Conservation (phyloP, 2,113 vertebrate genomes). For the Gymnocephalus cernua region DNA sequence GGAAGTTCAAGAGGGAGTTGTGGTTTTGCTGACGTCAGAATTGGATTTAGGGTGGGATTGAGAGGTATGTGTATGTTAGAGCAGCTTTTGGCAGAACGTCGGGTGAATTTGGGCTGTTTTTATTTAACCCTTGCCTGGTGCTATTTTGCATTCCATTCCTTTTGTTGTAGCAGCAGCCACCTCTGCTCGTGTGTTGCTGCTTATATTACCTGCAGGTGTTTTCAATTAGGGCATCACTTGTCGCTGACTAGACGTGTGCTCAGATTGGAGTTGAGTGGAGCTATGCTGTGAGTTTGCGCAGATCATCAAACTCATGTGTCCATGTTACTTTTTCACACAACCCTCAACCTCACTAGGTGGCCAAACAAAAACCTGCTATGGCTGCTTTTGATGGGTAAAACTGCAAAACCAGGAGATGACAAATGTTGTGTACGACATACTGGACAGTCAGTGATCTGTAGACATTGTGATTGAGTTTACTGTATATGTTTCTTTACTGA, state of each 20-base stretch:
- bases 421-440: not conserved
- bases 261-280: not conserved
- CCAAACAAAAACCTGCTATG: not conserved
- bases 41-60: slow-evolving; percentile 22
- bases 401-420: not conserved
- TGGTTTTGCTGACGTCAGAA: slow-evolving; percentile 1
- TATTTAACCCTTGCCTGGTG: slow-evolving; percentile 32
- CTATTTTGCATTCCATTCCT: slow-evolving; percentile 2
- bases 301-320: not conserved
- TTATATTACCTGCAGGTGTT: slow-evolving; percentile 7
- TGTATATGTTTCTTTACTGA: not conserved
- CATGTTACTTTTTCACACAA: not conserved
- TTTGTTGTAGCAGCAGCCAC: not conserved
- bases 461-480: not conserved
- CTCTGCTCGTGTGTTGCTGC: not conserved
- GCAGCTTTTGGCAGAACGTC: slow-evolving; percentile 36
- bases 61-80: slow-evolving; percentile 41
- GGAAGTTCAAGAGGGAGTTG: slow-evolving; percentile 25
- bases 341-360: not conserved
- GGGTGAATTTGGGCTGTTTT: slow-evolving; percentile 11
- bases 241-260: not conserved
- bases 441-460: slow-evolving; percentile 3
- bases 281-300: no score
- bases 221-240: not conserved
- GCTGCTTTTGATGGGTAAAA: not conserved